Evolutionary conservation across 1,140 invertebrate species (phyloP), one percentile per base, ranked within the genome.

Genomic region (Drosophila burlai): DNA sequence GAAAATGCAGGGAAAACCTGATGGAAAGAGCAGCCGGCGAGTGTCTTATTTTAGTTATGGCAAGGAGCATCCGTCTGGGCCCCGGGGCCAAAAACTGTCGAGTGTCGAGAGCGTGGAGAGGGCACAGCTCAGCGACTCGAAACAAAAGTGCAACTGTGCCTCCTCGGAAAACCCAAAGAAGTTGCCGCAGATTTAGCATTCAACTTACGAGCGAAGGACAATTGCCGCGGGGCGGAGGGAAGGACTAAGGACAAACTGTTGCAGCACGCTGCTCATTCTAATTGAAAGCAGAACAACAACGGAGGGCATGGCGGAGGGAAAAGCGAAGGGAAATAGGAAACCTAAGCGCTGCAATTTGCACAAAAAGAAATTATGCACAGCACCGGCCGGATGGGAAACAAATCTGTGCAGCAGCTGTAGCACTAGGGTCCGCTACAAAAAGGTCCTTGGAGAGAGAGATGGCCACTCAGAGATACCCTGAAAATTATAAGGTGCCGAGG

Each of bases 31-130:
- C 64, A 57, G 54, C 68, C 67, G 60, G 24, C 65, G 76, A 87
- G 81, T 89, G 72, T 87, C 84, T 89, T 78, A 78, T 75, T 80
- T 87, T 83, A 69, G 79, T 87, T 83, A 73, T 80, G 83, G 66
- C 61, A 80, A 64, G 58, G 76, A 66, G 72, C 80, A 82, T 73
- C 52, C 69, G 45, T 73, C 67, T 72, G 69, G 45, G 52, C 52
- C 65, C 58, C 43, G 29, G 55, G 54, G 67, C 69, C 68, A 40
- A 72, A 72, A 43, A 73, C 69, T 31, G 54, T 50, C 18, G 60
- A 50, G 59, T 71, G 76, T 55, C 47, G 52, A 57, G 50, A 52
- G 71, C 61, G 63, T 46, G 59, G 42, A 60, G 36, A 63, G 72
- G 47, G 71, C 80, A 86, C 82, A 72, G 78, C 79, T 85, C 85